Conservation (phyloP, 2,797 vertebrate genomes). For the Eremophila alpestris region DNA sequence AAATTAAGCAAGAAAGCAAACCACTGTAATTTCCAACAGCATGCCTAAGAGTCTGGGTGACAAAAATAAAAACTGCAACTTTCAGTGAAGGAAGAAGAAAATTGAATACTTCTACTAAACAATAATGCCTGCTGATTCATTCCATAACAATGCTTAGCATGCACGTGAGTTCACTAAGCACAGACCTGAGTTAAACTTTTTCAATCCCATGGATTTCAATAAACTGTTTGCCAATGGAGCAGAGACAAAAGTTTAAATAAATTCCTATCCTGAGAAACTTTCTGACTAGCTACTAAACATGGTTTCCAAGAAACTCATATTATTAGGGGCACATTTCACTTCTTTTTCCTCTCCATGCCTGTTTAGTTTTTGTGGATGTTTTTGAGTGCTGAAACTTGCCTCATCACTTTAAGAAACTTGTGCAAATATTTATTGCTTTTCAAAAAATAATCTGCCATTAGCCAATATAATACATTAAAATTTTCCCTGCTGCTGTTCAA, state of each 20-base stretch:
- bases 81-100: neutral
- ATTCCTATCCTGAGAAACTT: neutral
- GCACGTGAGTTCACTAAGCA: neutral
- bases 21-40: neutral
- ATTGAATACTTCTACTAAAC: neutral
- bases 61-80: neutral
- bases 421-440: conserved; percentile 37
- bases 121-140: neutral
- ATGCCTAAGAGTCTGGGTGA: neutral
- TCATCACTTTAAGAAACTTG: neutral
- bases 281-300: neutral
- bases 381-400: neutral
- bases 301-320: neutral
- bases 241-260: neutral
- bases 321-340: neutral
- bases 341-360: neutral
- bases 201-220: neutral
- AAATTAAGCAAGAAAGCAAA: neutral
- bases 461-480: conserved; percentile 26
- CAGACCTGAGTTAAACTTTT: neutral
- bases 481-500: conserved; percentile 18
- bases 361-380: neutral
- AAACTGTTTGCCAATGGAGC: neutral
- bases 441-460: conserved; percentile 17
- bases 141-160: neutral